Conservation (phyloP, 2,113 vertebrate genomes). For the Solea solea region DNA sequence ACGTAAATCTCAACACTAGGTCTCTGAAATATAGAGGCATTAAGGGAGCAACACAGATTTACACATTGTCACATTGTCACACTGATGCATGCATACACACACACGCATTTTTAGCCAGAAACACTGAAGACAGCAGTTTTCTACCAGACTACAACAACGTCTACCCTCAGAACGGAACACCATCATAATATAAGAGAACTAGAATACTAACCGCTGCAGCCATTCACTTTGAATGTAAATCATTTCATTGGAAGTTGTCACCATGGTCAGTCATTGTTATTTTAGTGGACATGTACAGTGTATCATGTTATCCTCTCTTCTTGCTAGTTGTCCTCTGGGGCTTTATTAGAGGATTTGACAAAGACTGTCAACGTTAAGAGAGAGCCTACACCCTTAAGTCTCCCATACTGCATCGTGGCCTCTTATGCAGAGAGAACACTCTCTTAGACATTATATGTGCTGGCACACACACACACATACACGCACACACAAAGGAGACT, state of each 20-base stretch:
- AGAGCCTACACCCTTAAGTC: conserved; percentile 90
- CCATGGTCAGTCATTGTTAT: conserved; percentile 24
- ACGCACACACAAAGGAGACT: conserved; percentile 45
- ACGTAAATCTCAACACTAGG: conserved; percentile 77
- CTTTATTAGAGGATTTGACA: conserved; percentile 94
- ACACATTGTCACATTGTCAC: conserved; percentile 69
- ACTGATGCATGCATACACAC: conserved; percentile 44
- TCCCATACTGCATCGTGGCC: conserved; percentile 89
- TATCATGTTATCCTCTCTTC: conserved; percentile 8
- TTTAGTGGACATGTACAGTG: not conserved
- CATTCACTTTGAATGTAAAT: conserved; percentile 28
- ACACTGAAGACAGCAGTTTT: conserved; percentile 56
- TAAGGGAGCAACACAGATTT: conserved; percentile 77
- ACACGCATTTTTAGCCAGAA: conserved; percentile 43
- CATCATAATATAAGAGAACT: conserved; percentile 32
- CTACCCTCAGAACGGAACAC: conserved; percentile 20
- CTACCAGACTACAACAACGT: conserved; percentile 30
- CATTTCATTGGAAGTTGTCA: conserved; percentile 28
- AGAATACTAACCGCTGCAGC: conserved; percentile 12
- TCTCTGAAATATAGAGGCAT: conserved; percentile 79
- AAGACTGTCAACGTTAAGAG: conserved; percentile 93
- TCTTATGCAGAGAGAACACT: conserved; percentile 89
- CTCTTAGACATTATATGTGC: conserved; percentile 25
- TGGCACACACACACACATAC: conserved; percentile 24
- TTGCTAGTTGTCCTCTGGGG: conserved; percentile 74